A percentile compares a stretch with the other conserved stretches of the same genome.
Conservation (phyloP, 2,888 invertebrate genomes). For the Agrochola litura region DNA sequence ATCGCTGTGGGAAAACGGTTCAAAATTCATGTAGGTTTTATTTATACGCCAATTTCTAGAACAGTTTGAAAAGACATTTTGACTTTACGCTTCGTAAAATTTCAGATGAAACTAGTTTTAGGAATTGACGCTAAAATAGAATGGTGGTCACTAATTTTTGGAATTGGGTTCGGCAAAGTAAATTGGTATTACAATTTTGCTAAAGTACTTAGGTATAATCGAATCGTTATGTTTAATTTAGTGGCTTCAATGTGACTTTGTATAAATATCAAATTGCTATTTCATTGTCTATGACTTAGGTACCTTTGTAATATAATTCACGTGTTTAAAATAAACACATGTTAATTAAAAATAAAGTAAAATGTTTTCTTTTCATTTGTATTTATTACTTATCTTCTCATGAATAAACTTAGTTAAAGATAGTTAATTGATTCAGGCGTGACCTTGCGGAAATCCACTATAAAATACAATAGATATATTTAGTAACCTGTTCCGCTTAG, state of each 20-base stretch:
- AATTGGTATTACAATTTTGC: slow-evolving; percentile 25
- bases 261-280: slow-evolving; percentile 4
- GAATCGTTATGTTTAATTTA: slow-evolving; percentile 1
- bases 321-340: neutral
- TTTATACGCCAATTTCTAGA: slow-evolving; percentile 39
- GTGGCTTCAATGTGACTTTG: neutral
- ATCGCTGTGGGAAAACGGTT: slow-evolving; percentile 62
- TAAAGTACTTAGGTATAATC: neutral
- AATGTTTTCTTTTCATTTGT: neutral
- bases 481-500: too few species aligned
- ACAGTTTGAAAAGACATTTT: slow-evolving; percentile 30
- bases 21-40: slow-evolving; percentile 56
- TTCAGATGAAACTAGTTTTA: slow-evolving; percentile 23
- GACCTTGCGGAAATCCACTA: too few species aligned
- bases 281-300: neutral
- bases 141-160: slow-evolving; percentile 29
- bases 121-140: slow-evolving; percentile 42
- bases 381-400: neutral
- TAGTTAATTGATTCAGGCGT: too few species aligned
- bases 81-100: slow-evolving; percentile 30
- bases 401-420: neutral
- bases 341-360: neutral
- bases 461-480: too few species aligned
- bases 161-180: slow-evolving; percentile 30
- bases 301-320: neutral